Percentiles rank a stretch among this genome's conserved stretches.
Conservation (phyloP, 2,113 vertebrate species). For the Gasterosteus nipponicus region DNA sequence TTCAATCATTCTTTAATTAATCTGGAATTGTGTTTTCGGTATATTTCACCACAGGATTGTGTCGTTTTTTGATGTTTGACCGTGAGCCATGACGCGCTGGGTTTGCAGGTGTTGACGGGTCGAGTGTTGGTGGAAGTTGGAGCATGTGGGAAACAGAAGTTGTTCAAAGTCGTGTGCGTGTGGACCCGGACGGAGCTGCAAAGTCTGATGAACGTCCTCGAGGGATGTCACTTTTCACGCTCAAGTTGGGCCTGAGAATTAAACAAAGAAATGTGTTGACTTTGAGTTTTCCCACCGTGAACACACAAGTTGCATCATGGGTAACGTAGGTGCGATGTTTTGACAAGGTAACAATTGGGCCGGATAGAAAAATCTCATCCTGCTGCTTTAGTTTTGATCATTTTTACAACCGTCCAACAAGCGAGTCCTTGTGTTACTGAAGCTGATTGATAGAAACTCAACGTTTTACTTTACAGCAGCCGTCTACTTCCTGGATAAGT, state of each 20-base stretch:
- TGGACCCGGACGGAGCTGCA: background rate
- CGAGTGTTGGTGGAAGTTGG: background rate
- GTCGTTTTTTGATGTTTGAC: conserved; percentile 6
- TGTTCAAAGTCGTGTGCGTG: background rate
- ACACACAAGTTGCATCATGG: background rate
- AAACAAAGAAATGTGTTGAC: background rate
- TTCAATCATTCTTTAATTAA: too few species aligned
- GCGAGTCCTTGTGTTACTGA: background rate
- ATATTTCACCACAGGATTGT: background rate
- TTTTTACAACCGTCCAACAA: too few species aligned
- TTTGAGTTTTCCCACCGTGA: background rate
- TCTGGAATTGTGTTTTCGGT: background rate
- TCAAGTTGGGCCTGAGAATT: background rate
- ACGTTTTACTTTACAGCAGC: too few species aligned
- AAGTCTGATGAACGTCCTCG: background rate
- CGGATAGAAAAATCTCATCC: too few species aligned
- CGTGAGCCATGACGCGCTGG: conserved; percentile 11
- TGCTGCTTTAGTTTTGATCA: background rate
- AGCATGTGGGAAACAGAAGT: too few species aligned
- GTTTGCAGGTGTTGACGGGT: background rate
- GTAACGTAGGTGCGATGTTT: background rate
- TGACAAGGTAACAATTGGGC: background rate
- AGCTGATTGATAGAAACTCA: too few species aligned
- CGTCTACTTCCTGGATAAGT: too few species aligned
- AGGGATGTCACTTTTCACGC: background rate